Percentiles rank a stretch among this genome's conserved stretches.
Evolutionary conservation across 2,113 vertebrate species (phyloP).

Genomic region (Mormyrus lacerda): DNA sequence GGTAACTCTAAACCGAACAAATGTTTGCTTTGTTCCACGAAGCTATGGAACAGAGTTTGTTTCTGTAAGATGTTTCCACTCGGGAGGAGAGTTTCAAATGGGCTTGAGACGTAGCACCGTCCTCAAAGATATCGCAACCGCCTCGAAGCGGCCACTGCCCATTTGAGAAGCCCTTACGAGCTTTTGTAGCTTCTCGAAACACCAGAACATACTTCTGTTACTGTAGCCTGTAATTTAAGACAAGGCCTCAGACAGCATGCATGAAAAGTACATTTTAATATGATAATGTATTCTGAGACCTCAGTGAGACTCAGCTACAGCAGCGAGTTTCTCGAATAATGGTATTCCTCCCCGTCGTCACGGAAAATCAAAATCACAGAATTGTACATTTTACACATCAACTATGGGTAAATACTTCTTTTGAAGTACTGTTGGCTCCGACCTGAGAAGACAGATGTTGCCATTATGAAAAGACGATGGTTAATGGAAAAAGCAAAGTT

Average conservation of each 20-base stretch:
- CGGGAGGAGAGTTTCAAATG: conserved; percentile 35
- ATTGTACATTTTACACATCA: not conserved
- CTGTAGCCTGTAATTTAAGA: conserved; percentile 33
- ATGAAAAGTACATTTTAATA: conserved; percentile 25
- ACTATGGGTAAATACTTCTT: not conserved
- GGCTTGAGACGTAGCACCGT: conserved; percentile 36
- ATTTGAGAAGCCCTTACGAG: conserved; percentile 38
- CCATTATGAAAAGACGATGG: not conserved
- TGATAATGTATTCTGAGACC: conserved; percentile 6
- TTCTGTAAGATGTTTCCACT: conserved; percentile 32
- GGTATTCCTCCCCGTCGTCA: not conserved
- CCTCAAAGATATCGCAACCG: conserved; percentile 50
- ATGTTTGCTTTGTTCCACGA: conserved; percentile 19
- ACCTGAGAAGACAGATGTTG: not conserved
- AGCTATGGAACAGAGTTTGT: conserved; percentile 20
- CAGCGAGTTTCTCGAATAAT: not conserved
- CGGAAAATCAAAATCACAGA: not conserved
- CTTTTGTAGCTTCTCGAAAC: conserved; percentile 39
- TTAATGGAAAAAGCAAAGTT: not conserved
- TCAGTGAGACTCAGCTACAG: not conserved
- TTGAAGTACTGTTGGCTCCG: not conserved
- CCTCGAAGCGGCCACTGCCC: conserved; percentile 42
- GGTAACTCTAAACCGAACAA: conserved; percentile 21
- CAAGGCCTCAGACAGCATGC: conserved; percentile 27
- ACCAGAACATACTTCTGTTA: conserved; percentile 42